Evolutionary conservation across 2,888 invertebrate genomes (phyloP), one percentile per base, ranked within the genome.

Genomic region (Leucophenga maculata): DNA sequence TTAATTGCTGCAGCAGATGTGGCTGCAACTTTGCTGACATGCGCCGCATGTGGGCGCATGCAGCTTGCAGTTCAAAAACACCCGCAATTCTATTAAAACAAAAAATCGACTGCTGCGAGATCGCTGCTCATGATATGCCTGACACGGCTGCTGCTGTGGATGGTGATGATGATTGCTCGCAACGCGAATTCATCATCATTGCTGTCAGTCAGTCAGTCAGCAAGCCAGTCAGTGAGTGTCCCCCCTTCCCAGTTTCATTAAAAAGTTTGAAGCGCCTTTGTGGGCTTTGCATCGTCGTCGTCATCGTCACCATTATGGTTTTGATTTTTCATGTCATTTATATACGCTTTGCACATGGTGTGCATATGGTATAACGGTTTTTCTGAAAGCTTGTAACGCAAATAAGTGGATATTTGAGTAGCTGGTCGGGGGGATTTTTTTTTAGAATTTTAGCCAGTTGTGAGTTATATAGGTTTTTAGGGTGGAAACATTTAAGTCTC

Each of bases 1-100:
- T 9, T 48, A 18, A 46, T 64, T 68, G 59, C 71, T 69, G 57
- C 75, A 70, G 67, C 72, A 59, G 65, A n/a, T n/a, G n/a, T 70
- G 70, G 72, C 68, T 70, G 62, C 74, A 62, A 59, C 65, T 16
- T 4, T 8, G 50, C 50, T 16, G n/a, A n/a, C 57, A 57, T 16
- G 39, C 39, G 11, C 60, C 16, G 16, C 46, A 14, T 50, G 31
- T 26, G 26, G 26, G 57, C 26, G 26, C 31, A 44, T 6, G 59
- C 39, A 8, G 20, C 62, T 48, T 46, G 62, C 59, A 59, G n/a
- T 32, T n/a, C 14, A 44, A 64, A 64, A 44, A 64, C 62, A 22
- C 62, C 62, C 62, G 62, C 62, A 46, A 64, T 20, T 8, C 16
- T 13, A 48, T n/a, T 16, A 64, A 59, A 62, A 62, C n/a, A 62